These are phyloP conservation scores for Oryzias melastigma DNA, from an alignment of 2,113 vertebrate genomes.

Conservation along the genomic window DNA sequence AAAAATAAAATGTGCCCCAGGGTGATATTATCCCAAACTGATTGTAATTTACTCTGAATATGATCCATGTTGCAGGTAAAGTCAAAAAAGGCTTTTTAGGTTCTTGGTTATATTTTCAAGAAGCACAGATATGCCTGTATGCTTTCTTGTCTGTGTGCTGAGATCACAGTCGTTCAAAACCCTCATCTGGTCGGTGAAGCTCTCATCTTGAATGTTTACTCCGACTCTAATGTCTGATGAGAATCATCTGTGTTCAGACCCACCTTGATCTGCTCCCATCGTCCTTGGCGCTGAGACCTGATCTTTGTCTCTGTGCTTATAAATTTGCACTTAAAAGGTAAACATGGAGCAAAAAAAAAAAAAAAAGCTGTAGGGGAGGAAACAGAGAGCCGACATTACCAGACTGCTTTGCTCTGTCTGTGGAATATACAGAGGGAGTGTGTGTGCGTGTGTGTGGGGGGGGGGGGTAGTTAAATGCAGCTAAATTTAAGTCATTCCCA, in stretches of 20 bases:
- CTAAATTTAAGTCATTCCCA: conserved; percentile 83
- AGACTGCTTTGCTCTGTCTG: conserved; percentile 45
- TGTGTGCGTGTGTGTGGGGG: background rate
- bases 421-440: conserved; percentile 35
- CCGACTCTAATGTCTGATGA: background rate
- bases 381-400: conserved; percentile 33
- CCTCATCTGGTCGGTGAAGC: no score
- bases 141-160: no score
- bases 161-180: no score
- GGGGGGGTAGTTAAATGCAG: conserved; percentile 48
- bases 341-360: background rate
- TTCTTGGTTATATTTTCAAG: no score
- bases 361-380: background rate
- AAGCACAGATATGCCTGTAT: no score
- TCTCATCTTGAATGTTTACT: no score
- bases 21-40: no score
- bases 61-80: no score
- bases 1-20: no score
- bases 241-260: background rate
- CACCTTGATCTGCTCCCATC: background rate
- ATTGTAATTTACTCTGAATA: no score
- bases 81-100: no score
- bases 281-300: background rate
- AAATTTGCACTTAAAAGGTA: conserved; percentile 10
- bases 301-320: conserved; percentile 16